Percentiles rank a stretch among this genome's conserved stretches.
These are phyloP conservation scores for Malaclemys terrapin DNA, from an alignment of 2,113 vertebrate species.

Conservation along the genomic window DNA sequence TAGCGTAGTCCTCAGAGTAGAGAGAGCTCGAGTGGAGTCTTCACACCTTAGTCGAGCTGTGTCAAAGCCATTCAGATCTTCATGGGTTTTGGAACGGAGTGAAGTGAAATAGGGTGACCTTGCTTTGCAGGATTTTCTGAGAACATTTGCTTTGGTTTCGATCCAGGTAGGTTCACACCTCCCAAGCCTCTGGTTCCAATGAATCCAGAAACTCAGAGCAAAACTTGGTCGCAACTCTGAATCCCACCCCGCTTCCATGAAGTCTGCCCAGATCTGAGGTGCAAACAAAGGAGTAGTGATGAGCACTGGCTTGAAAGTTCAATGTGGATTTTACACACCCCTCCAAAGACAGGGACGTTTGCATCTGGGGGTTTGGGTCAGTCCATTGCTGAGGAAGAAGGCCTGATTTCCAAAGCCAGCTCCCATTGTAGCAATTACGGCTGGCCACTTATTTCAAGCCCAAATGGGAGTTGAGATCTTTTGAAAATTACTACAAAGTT, in stretches of 20 bases:
- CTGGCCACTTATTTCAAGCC: neutral
- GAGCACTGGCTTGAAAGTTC: neutral
- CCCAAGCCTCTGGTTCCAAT: neutral
- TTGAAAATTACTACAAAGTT: neutral
- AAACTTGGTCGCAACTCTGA: neutral
- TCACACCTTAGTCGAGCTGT: neutral
- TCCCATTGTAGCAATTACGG: neutral
- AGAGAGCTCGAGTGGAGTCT: fast-evolving
- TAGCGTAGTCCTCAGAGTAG: neutral
- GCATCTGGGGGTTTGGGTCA: fast-evolving
- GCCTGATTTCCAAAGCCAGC: neutral
- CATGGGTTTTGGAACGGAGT: neutral
- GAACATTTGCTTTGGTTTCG: neutral
- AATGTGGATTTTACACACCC: fast-evolving
- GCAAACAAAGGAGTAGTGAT: fast-evolving
- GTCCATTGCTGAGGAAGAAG: neutral
- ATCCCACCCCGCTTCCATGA: neutral
- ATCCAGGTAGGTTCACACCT: neutral
- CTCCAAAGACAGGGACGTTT: neutral
- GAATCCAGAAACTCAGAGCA: neutral
- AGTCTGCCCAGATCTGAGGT: neutral
- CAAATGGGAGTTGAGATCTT: neutral
- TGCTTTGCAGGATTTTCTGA: neutral
- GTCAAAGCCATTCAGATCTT: neutral
- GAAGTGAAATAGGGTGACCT: neutral